Conservation (phyloP, 2,113 vertebrate genomes). For the Oceanodroma tethys region DNA sequence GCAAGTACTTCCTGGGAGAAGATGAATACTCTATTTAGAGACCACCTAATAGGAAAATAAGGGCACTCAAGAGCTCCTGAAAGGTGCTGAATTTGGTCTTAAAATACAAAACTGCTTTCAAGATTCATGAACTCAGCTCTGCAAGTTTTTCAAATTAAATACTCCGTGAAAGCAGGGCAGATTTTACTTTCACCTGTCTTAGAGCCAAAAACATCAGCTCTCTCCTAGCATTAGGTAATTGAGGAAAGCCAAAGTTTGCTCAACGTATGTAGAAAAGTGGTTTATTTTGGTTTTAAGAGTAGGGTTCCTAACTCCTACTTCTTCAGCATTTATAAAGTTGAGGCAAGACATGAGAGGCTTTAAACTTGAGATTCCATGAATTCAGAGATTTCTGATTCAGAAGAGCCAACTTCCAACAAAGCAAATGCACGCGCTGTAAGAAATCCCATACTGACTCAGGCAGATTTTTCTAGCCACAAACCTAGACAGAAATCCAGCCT, state of each 20-base stretch:
- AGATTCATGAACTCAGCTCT: background rate
- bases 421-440: background rate
- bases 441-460: conserved; percentile 1
- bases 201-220: conserved; percentile 22
- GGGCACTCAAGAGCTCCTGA: background rate
- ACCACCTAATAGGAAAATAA: background rate
- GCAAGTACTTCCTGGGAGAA: conserved; percentile 21
- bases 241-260: conserved; percentile 36
- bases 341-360: background rate
- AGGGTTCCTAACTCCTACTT: background rate
- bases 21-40: background rate
- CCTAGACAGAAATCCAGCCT: conserved; percentile 10
- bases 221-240: background rate
- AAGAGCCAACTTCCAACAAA: background rate
- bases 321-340: background rate
- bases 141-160: background rate
- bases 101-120: background rate
- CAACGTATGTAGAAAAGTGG: background rate
- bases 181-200: background rate
- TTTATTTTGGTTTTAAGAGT: conserved; percentile 27
- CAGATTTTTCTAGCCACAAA: background rate
- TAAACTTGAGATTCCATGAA: background rate
- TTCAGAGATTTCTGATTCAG: background rate
- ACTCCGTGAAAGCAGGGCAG: background rate
- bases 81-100: conserved; percentile 4